Base-by-base conservation (phyloP, 2,797 vertebrate genomes). In the Pelochelys cantorii region DNA sequence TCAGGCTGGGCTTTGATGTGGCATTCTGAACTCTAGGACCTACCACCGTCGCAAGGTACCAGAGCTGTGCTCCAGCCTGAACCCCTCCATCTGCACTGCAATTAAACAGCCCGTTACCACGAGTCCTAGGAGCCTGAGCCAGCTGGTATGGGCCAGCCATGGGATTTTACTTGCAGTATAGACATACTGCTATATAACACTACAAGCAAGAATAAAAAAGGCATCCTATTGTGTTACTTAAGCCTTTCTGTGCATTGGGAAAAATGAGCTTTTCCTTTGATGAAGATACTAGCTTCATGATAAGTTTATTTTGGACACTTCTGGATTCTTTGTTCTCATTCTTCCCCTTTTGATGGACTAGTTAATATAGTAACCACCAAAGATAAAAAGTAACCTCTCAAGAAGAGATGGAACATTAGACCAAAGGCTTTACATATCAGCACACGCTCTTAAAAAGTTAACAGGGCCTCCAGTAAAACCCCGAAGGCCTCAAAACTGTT, bases 281-380 rank as follows among this genome's bases (percentile, higher is more conserved):
- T 89, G 77, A 82, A 92, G 83, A 31, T 54, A 90, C 89, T 85
- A 62, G 3, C 55, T 7, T 91, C 37, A 2, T 59, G 9, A 4
- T 57, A 48, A 77, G 18, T 65, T 48, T 3, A 31, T 86, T 86
- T 84, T 56, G 79, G 31, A 31, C 0, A 0, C 8, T 18, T 12
- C 60, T 14, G 83, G 34, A 1, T 34, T 85, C 94, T 94, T 75
- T 53, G 1, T 53, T 90, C 29, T 52, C 87, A 25, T 79, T 20
- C 62, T 74, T 85, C 86, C 90, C 23, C 60, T 89, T 83, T 83
- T 83, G 56, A 74, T 91, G 59, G 55, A 82, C 42, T 88, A 91
- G 54, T 4, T 82, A 79, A 96, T 93, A 37, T 7, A 82, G 34
- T 78, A 87, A 62, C 25, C 59, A 37, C 83, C 81, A 53, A 23